phyloP scores from a whole-genome alignment of 2,113 vertebrate genomes.

The Pagrus major region DNA sequence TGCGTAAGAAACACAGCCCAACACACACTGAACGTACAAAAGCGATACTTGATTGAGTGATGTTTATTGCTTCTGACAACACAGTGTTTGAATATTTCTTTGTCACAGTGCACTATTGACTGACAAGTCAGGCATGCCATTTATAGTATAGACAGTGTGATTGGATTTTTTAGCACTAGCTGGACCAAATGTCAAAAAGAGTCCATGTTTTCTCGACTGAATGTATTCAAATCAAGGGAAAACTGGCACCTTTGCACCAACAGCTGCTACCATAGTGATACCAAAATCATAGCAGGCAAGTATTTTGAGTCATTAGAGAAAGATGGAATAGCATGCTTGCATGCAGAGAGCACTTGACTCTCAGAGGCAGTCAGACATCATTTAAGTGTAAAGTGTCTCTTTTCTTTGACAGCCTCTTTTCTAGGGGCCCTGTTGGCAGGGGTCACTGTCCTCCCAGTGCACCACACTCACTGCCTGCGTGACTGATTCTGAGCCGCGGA shows the following conservation, averaged over 20 bases:
- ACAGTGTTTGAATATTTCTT: constrained; percentile 9
- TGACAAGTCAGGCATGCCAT: background rate
- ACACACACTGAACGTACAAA: constrained; percentile 2
- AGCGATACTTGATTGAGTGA: constrained; percentile 23
- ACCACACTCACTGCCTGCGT: constrained; percentile 43
- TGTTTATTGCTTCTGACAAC: constrained; percentile 32
- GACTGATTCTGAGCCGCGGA: constrained; percentile 64
- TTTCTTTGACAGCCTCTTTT: constrained; percentile 54
- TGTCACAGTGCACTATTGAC: constrained; percentile 1
- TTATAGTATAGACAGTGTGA: background rate
- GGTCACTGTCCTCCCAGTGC: constrained; percentile 65
- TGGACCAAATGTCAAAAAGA: background rate
- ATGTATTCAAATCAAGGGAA: constrained; percentile 20
- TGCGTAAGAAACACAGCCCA: constrained; percentile 9
- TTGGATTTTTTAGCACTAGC: background rate
- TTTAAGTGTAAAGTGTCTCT: constrained; percentile 56
- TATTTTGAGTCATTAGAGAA: constrained; percentile 46
- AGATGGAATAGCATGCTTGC: constrained; percentile 37
- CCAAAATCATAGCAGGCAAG: constrained; percentile 27
- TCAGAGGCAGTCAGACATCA: constrained; percentile 52
- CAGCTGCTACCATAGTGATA: constrained; percentile 24
- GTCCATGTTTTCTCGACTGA: constrained; percentile 11
- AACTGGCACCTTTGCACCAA: constrained; percentile 7
- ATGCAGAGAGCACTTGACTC: constrained; percentile 48
- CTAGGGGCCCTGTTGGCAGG: constrained; percentile 44